Conservation (phyloP, 2,113 vertebrate genomes). For the Falco punctatus region DNA sequence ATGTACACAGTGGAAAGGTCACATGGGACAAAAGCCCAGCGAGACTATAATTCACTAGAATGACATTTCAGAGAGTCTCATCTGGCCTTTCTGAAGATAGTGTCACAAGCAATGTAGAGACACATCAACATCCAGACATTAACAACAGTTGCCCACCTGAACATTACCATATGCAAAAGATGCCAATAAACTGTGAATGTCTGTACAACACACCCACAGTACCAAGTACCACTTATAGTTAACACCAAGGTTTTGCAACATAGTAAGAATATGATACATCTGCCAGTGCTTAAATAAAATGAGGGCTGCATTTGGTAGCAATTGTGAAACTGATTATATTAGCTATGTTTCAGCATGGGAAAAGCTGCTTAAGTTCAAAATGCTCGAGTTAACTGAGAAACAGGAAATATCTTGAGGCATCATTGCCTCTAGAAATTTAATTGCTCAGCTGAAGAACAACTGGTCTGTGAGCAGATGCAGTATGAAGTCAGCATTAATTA, state of each 20-base stretch:
- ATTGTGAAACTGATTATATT: slow-evolving; percentile 52
- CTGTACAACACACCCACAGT: not conserved
- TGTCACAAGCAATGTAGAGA: not conserved
- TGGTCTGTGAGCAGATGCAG: slow-evolving; percentile 54
- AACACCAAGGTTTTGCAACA: not conserved
- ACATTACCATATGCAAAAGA: not conserved
- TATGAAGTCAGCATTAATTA: slow-evolving; percentile 67
- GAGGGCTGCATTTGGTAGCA: slow-evolving; percentile 19
- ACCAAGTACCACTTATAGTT: not conserved
- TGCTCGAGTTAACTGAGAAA: slow-evolving; percentile 25
- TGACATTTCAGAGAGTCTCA: not conserved
- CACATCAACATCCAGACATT: not conserved
- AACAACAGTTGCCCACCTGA: not conserved
- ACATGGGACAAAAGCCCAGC: not conserved
- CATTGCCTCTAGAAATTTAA: slow-evolving; percentile 60
- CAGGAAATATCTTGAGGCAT: slow-evolving; percentile 56
- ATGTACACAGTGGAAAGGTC: not conserved
- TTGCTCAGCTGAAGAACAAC: slow-evolving; percentile 51
- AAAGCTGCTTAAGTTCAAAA: slow-evolving; percentile 51
- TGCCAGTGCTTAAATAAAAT: slow-evolving; percentile 28
- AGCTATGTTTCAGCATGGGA: slow-evolving; percentile 21
- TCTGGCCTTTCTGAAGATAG: not conserved
- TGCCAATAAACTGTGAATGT: not conserved
- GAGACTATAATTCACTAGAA: not conserved
- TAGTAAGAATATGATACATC: slow-evolving; percentile 31